These are phyloP conservation scores for Gymnocypris eckloni DNA, from an alignment of 2,797 vertebrate genomes.

Conservation along the genomic window DNA sequence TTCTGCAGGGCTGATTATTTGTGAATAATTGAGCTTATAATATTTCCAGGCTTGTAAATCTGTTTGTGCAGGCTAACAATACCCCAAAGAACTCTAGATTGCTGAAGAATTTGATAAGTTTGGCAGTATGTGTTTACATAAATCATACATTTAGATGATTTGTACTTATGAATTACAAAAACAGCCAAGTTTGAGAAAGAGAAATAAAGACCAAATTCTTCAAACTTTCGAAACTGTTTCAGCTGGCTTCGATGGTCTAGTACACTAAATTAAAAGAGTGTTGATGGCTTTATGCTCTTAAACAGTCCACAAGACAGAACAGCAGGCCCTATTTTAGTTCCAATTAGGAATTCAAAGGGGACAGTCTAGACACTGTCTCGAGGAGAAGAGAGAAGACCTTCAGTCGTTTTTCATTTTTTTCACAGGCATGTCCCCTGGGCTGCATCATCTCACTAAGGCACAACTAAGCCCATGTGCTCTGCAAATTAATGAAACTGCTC, in stretches of 20 bases:
- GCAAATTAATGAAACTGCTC: not conserved
- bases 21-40: not conserved
- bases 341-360: slow-evolving; percentile 40
- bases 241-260: not conserved
- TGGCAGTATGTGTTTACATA: not conserved
- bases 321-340: slow-evolving; percentile 14
- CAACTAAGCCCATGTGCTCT: not conserved
- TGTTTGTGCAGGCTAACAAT: not conserved
- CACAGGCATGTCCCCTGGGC: slow-evolving; percentile 17
- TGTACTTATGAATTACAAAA: slow-evolving; percentile 24
- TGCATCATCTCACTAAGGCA: not conserved
- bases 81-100: slow-evolving; percentile 5
- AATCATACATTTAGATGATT: slow-evolving; percentile 11
- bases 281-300: slow-evolving; percentile 31
- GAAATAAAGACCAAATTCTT: not conserved
- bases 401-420: slow-evolving; percentile 20
- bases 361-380: slow-evolving; percentile 53
- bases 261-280: not conserved
- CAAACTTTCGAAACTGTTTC: not conserved
- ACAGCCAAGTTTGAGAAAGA: slow-evolving; percentile 7
- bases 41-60: slow-evolving; percentile 28
- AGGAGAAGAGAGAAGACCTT: slow-evolving; percentile 43
- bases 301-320: slow-evolving; percentile 21
- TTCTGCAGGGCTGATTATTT: slow-evolving; percentile 25
- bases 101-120: not conserved